Percentiles rank a stretch among this genome's conserved stretches.
Evolutionary conservation across 2,888 invertebrate species (phyloP).

Genomic region (Ptycholaimellus sp.): DNA sequence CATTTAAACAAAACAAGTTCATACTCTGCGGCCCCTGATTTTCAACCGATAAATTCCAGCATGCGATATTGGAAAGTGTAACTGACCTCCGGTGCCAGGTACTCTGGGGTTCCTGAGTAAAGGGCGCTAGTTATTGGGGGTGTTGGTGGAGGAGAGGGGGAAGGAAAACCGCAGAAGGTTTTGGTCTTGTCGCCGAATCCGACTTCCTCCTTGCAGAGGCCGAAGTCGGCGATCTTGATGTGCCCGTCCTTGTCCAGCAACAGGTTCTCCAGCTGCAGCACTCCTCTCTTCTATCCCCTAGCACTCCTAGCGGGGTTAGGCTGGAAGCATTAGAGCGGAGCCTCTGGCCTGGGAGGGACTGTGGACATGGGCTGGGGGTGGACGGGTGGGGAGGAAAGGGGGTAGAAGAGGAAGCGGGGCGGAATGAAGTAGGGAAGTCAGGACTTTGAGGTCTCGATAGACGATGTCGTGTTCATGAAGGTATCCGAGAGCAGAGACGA

Average conservation of each 20-base stretch:
- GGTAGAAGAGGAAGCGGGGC: too few relatives aligned
- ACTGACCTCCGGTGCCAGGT: conserved; percentile 63
- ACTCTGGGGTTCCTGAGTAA: conserved; percentile 70
- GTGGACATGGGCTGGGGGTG: not conserved
- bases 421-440: not conserved
- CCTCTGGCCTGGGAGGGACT: not conserved
- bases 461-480: conserved; percentile 77
- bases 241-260: conserved; percentile 93
- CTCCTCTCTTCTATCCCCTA: not conserved
- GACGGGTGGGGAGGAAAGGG: too few relatives aligned
- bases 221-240: conserved; percentile 98
- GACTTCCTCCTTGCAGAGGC: conserved; percentile 96
- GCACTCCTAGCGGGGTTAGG: not conserved
- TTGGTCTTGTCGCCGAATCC: conserved; percentile 50
- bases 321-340: not conserved
- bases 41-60: too few relatives aligned
- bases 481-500: conserved; percentile 52
- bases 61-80: too few relatives aligned
- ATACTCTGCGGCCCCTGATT: too few relatives aligned
- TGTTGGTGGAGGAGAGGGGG: too few relatives aligned
- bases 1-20: too few relatives aligned
- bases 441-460: conserved; percentile 75
- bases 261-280: conserved; percentile 61
- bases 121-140: too few relatives aligned
- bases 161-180: conserved; percentile 42